Evolutionary conservation across 1,140 invertebrate genomes (phyloP).

Genomic region (Lordiphosa stackelbergi): DNA sequence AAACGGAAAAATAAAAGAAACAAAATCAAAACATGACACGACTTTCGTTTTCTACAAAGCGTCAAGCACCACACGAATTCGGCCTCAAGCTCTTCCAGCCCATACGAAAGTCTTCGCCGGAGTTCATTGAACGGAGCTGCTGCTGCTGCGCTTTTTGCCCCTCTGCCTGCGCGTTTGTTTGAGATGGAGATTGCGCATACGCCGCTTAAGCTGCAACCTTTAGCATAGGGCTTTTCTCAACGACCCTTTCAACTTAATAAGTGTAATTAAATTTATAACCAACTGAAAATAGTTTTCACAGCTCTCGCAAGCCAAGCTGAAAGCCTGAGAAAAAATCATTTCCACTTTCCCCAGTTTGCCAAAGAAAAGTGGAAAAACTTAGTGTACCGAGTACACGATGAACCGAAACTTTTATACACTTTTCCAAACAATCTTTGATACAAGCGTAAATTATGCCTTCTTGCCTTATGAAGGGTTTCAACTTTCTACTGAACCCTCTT

Average conservation of each 20-base stretch:
- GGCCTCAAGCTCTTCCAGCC: constrained; percentile 42
- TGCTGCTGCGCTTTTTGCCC: constrained; percentile 32
- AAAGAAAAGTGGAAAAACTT: constrained; percentile 23
- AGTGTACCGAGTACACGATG: constrained; percentile 4
- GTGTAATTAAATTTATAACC: constrained; percentile 29
- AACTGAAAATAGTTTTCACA: constrained; percentile 11
- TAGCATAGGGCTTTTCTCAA: constrained; percentile 38
- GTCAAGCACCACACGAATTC: constrained; percentile 41
- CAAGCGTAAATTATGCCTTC: too few relatives aligned
- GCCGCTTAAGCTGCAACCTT: constrained; percentile 24
- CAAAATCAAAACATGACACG: constrained; percentile 40
- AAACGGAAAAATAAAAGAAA: constrained; percentile 30
- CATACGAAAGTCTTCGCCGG: constrained; percentile 42
- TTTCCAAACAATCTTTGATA: not conserved
- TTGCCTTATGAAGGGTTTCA: too few relatives aligned
- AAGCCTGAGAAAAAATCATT: constrained; percentile 42
- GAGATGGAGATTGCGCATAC: constrained; percentile 50
- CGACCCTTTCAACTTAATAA: constrained; percentile 9
- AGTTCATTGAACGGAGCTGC: constrained; percentile 46
- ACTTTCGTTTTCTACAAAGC: constrained; percentile 69
- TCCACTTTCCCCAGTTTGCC: constrained; percentile 48
- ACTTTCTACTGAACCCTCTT: too few relatives aligned
- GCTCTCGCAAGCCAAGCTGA: not conserved
- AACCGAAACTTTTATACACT: constrained; percentile 35
- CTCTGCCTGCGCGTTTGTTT: constrained; percentile 1